Evolutionary conservation across 2,113 vertebrate genomes (phyloP).

Genomic region (Anthoscopus minutus): DNA sequence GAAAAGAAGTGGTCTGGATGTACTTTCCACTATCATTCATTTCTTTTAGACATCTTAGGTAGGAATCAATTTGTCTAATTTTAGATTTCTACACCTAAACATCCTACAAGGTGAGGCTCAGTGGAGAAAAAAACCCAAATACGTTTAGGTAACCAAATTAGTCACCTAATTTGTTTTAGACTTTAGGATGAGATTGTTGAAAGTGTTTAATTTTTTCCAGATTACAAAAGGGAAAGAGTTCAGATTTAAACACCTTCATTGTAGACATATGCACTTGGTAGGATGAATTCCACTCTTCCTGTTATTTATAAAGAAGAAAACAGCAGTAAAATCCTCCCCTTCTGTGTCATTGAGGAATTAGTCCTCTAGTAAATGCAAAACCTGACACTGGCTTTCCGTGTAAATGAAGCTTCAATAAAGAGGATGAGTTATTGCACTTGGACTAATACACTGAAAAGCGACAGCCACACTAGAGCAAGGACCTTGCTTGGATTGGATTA

Average conservation of each 20-base stretch:
- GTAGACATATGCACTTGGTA: not conserved
- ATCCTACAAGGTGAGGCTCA: not conserved
- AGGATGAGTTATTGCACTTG: not conserved
- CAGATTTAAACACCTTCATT: not conserved
- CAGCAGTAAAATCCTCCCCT: not conserved
- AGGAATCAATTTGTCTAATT: not conserved
- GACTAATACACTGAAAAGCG: not conserved
- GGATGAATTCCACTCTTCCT: not conserved
- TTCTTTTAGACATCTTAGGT: not conserved
- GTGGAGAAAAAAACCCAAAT: not conserved
- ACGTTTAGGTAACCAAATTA: fast-evolving
- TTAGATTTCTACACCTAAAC: not conserved
- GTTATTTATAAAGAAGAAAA: not conserved
- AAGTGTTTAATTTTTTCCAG: not conserved
- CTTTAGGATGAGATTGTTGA: not conserved
- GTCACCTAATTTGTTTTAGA: not conserved
- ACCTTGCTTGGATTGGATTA: not conserved
- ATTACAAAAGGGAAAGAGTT: not conserved
- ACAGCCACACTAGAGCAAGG: not conserved
- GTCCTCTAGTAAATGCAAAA: not conserved
- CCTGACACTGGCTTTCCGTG: not conserved
- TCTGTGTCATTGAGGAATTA: not conserved
- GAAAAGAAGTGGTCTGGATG: not conserved
- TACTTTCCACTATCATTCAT: not conserved
- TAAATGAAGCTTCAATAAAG: not conserved